phyloP scores from a whole-genome alignment of 2,888 invertebrate species.

The Lasioglossum figueresi region DNA sequence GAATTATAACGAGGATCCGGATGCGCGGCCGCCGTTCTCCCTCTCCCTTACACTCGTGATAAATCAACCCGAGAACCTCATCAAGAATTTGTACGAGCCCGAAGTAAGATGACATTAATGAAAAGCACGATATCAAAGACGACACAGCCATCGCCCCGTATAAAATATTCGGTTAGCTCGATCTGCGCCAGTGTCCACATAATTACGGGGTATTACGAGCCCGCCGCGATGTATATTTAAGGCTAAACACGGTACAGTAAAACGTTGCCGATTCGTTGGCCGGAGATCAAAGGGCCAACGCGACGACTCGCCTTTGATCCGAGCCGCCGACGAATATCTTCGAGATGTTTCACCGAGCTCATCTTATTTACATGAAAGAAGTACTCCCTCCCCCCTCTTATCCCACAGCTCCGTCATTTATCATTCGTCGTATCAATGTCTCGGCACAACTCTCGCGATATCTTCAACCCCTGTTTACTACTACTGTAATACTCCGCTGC shows the following conservation, averaged over 20 bases:
- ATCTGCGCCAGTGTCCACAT: neutral
- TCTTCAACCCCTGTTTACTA: neutral
- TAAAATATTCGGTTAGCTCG: neutral
- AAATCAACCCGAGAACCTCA: neutral
- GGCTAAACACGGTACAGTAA: neutral
- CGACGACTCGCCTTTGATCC: slow-evolving; percentile 2
- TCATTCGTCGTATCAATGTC: neutral
- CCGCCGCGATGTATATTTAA: neutral
- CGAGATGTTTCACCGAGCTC: neutral
- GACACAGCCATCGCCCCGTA: neutral
- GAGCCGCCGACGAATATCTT: neutral
- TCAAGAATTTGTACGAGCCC: neutral
- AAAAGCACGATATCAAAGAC: neutral
- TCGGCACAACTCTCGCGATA: neutral
- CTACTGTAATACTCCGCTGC: neutral
- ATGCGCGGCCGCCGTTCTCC: neutral
- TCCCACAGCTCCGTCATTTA: neutral
- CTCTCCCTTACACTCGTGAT: neutral
- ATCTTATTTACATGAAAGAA: neutral
- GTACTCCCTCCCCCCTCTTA: neutral
- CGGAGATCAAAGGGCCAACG: neutral
- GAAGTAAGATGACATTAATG: neutral
- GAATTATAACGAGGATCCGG: slow-evolving; percentile 23
- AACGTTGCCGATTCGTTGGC: slow-evolving; percentile 7
- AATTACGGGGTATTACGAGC: slow-evolving; percentile 9